Evolutionary conservation across 2,113 vertebrate genomes (phyloP), one percentile per base, ranked within the genome.

Genomic region (Amia ocellicauda): DNA sequence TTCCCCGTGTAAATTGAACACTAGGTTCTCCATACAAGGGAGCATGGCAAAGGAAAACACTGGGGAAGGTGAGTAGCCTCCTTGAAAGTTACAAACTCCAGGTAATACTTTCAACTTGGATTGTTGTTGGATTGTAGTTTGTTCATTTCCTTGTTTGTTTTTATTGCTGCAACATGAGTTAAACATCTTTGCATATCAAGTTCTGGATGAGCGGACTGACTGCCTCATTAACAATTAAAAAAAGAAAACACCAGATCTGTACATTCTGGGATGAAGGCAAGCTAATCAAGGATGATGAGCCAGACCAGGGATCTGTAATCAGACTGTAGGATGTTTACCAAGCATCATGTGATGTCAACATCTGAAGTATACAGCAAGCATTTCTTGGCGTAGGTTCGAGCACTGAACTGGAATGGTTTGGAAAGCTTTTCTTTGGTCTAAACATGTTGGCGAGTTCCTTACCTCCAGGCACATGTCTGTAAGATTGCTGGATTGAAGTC

Each of bases 331-430:
- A 61, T 60, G 60, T 70, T 66, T 76, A 64, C 67, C 67, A 60
- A 67, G 71, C 69, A 78, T 74, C 70, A 76, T 75, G 79, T 80
- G 67, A 78, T 78, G 76, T 78, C 73, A 76, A 64, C 61, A 68
- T 81, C 68, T 71, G 57, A 71, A 75, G 70, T 65, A 62, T 55
- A 67, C 58, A 76, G 78, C 77, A 77, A 53, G 7, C n/a, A 57
- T 63, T 65, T 63, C 67, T 74, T 83, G 80, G 79, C 80, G 74
- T 78, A 49, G 9, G 11, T 20, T 26, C 27, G 42, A 27, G 63
- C 1, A 45, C 54, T 24, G 55, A 68, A 52, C 71, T 69, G 62
- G 69, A 78, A 55, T 7, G 52, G 31, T 66, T 77, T 72, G 47
- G 65, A 56, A 68, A 72, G 70, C 73, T 69, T 70, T 66, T 41